Conservation (phyloP, 2,888 invertebrate species). For the Trichogramma evanescens region DNA sequence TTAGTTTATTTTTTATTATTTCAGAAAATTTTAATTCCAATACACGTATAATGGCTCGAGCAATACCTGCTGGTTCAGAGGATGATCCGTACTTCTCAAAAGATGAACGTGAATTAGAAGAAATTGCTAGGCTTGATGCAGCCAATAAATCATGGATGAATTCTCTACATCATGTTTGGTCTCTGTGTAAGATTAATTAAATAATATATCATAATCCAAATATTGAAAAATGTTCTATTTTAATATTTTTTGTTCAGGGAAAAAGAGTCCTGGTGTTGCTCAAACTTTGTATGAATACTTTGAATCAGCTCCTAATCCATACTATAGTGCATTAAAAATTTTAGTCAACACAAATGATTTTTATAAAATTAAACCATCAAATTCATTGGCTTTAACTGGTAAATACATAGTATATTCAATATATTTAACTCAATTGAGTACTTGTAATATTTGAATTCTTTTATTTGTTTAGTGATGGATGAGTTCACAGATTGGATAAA, state of each 20-base stretch:
- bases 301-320: conserved; percentile 53
- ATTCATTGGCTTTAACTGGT: conserved; percentile 55
- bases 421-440: background rate
- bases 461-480: conserved; percentile 39
- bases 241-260: conserved; percentile 43
- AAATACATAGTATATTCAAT: background rate
- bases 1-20: background rate
- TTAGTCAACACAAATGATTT: conserved; percentile 59
- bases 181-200: conserved; percentile 31
- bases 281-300: conserved; percentile 51
- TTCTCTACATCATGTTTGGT: conserved; percentile 37
- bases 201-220: background rate
- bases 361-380: conserved; percentile 57
- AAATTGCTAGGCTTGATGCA: conserved; percentile 27
- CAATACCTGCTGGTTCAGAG: too few relatives aligned
- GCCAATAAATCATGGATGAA: conserved; percentile 37
- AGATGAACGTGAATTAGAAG: too few relatives aligned
- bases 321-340: conserved; percentile 54
- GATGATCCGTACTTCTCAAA: too few relatives aligned
- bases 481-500: conserved; percentile 44
- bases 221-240: background rate
- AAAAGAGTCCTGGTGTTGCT: conserved; percentile 52
- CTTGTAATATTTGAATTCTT: background rate
- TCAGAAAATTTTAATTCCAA: background rate
- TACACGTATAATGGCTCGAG: background rate